Evolutionary conservation across 2,113 vertebrate genomes (phyloP).

Genomic region (Pterocles burchelli): DNA sequence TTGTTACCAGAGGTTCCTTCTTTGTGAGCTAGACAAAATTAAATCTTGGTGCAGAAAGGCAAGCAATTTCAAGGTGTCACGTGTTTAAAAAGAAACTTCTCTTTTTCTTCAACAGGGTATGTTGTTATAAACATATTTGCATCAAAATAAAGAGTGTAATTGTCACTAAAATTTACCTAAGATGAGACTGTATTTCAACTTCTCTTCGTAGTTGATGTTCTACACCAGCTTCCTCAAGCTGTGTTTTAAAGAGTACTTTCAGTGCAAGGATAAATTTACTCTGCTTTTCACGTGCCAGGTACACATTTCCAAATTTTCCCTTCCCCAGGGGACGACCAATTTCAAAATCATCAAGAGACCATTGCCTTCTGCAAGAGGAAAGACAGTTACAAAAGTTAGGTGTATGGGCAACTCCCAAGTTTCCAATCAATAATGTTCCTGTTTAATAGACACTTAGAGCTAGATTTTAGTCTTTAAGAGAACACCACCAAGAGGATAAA

Average conservation of each 20-base stretch:
- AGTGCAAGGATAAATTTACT: conserved; percentile 95
- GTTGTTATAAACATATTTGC: not conserved
- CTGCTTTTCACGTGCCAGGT: conserved; percentile 90
- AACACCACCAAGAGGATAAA: not conserved
- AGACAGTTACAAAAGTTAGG: not conserved
- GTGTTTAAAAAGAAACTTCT: not conserved
- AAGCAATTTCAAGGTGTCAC: not conserved
- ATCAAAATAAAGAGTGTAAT: not conserved
- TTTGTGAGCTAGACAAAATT: not conserved
- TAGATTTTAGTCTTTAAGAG: not conserved
- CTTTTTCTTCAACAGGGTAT: not conserved
- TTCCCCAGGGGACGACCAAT: conserved; percentile 94
- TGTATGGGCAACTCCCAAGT: not conserved
- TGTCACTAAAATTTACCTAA: conserved; percentile 78
- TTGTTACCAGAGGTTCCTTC: not conserved
- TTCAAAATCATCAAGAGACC: conserved; percentile 95
- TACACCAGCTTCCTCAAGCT: conserved; percentile 93
- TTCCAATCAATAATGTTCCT: not conserved
- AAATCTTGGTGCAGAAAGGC: not conserved
- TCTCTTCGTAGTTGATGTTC: conserved; percentile 94
- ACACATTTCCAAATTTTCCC: conserved; percentile 98
- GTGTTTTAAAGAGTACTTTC: conserved; percentile 95
- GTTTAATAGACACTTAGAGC: not conserved
- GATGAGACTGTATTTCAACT: conserved; percentile 97
- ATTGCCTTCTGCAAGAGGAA: conserved; percentile 80